Evolutionary conservation across 2,888 invertebrate genomes (phyloP).

Genomic region (Syritta pipiens): DNA sequence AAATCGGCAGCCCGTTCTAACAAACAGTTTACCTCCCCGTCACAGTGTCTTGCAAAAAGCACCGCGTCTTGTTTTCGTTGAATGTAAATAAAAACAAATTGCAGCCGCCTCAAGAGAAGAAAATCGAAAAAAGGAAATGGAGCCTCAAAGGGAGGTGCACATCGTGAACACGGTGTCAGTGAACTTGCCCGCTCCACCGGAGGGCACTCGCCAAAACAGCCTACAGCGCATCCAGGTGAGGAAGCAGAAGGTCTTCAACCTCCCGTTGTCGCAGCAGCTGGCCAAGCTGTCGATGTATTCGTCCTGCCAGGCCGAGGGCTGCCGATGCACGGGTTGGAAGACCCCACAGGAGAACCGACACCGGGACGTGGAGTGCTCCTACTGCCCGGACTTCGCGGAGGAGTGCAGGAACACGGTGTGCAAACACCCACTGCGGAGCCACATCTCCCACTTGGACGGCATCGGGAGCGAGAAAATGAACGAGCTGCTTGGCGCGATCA

Average conservation of each 20-base stretch:
- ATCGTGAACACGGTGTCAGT: conserved; percentile 45
- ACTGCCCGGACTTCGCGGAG: conserved; percentile 84
- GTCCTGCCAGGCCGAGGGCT: conserved; percentile 77
- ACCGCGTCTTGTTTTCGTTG: conserved; percentile 3
- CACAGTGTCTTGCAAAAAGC: conserved; percentile 36
- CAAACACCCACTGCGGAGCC: conserved; percentile 87
- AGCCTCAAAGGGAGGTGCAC: conserved; percentile 46
- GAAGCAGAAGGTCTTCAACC: conserved; percentile 79
- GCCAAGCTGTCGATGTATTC: conserved; percentile 72
- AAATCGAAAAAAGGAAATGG: conserved; percentile 40
- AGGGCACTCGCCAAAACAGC: conserved; percentile 85
- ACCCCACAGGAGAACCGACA: conserved; percentile 83
- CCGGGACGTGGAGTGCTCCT: conserved; percentile 81
- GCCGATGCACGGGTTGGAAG: conserved; percentile 94
- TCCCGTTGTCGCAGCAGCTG: conserved; percentile 71
- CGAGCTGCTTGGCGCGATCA: conserved; percentile 89
- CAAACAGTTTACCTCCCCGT: neutral
- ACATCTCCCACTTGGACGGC: conserved; percentile 88
- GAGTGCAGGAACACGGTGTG: conserved; percentile 86
- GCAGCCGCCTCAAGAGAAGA: neutral
- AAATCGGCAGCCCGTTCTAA: conserved; percentile 4
- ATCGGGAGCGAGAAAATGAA: conserved; percentile 89
- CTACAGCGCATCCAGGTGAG: conserved; percentile 89
- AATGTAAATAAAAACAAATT: conserved; percentile 40
- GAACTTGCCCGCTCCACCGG: conserved; percentile 61